phyloP scores from a whole-genome alignment of 2,113 vertebrate genomes.

The Uria lomvia region DNA sequence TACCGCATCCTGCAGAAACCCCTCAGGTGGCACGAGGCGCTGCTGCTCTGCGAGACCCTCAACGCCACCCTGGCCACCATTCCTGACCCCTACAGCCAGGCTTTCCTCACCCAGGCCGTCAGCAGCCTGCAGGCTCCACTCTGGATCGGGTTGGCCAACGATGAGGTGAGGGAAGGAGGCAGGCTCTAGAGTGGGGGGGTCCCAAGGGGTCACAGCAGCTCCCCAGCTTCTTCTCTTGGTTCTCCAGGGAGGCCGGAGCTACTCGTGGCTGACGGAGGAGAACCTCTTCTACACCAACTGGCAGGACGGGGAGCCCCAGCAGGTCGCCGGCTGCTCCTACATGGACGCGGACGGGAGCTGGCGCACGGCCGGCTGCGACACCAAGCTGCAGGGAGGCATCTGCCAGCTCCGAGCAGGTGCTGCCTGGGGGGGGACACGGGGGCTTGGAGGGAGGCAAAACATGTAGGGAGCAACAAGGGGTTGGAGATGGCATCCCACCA shows the following conservation, averaged over 20 bases:
- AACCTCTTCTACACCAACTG: constrained; percentile 84
- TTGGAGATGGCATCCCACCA: neutral
- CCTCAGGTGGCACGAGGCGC: constrained; percentile 87
- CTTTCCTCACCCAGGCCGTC: constrained; percentile 86
- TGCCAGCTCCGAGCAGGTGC: constrained; percentile 80
- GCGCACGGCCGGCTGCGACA: constrained; percentile 81
- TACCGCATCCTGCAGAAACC: constrained; percentile 89
- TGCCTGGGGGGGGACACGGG: rapidly evolving
- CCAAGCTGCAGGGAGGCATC: constrained; percentile 86
- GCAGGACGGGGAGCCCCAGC: constrained; percentile 85
- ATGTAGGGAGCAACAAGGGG: neutral
- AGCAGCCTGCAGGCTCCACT: constrained; percentile 78
- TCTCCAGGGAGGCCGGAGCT: constrained; percentile 78
- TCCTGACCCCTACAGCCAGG: constrained; percentile 85
- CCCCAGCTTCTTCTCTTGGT: neutral
- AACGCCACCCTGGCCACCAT: constrained; percentile 84
- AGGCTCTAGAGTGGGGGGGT: rapidly evolving
- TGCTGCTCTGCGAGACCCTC: constrained; percentile 88
- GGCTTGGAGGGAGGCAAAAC: rapidly evolving
- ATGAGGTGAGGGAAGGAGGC: constrained; percentile 76
- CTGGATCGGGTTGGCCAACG: constrained; percentile 89
- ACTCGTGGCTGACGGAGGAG: constrained; percentile 86
- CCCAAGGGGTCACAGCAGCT: neutral
- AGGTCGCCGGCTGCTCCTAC: constrained; percentile 82
- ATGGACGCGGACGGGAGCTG: constrained; percentile 85